phyloP scores from a whole-genome alignment of 2,888 invertebrate genomes.

The Galeopsomyia nigrocyanea region DNA sequence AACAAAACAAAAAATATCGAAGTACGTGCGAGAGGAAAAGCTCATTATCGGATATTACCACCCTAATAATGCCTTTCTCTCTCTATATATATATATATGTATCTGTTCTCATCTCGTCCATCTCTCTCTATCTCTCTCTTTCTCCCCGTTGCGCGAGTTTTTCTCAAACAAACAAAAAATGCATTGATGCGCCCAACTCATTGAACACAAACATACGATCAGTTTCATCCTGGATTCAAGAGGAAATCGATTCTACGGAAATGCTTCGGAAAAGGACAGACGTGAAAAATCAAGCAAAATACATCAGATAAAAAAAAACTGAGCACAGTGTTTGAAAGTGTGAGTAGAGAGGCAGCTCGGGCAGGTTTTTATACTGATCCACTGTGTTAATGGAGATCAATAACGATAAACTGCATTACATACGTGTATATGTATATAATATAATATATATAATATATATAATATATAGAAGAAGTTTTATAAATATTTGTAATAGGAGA shows the following conservation, averaged over 20 bases:
- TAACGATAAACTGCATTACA: slow-evolving; percentile 55
- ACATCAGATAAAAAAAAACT: slow-evolving; percentile 34
- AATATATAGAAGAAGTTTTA: slow-evolving; percentile 55
- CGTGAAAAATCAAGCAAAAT: slow-evolving; percentile 30
- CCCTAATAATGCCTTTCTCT: no score
- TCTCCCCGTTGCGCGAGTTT: slow-evolving; percentile 6
- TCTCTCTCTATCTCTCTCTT: slow-evolving; percentile 27
- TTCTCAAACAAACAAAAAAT: slow-evolving; percentile 7
- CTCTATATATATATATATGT: no score
- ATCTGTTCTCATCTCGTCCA: not conserved
- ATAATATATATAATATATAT: slow-evolving; percentile 56
- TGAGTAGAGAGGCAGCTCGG: slow-evolving; percentile 66
- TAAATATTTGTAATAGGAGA: slow-evolving; percentile 52
- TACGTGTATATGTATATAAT: slow-evolving; percentile 63
- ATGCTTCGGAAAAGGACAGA: slow-evolving; percentile 11
- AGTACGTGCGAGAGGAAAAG: no score
- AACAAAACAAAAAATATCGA: no score
- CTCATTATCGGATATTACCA: no score
- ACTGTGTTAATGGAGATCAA: slow-evolving; percentile 58
- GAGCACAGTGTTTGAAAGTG: slow-evolving; percentile 48
- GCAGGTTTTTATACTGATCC: slow-evolving; percentile 64
- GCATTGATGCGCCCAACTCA: slow-evolving; percentile 30
- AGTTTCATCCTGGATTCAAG: slow-evolving; percentile 40
- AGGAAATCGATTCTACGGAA: not conserved
- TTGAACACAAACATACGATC: slow-evolving; percentile 20